phyloP scores from a whole-genome alignment of 2,888 invertebrate genomes.

The Luffia ferchaultella region DNA sequence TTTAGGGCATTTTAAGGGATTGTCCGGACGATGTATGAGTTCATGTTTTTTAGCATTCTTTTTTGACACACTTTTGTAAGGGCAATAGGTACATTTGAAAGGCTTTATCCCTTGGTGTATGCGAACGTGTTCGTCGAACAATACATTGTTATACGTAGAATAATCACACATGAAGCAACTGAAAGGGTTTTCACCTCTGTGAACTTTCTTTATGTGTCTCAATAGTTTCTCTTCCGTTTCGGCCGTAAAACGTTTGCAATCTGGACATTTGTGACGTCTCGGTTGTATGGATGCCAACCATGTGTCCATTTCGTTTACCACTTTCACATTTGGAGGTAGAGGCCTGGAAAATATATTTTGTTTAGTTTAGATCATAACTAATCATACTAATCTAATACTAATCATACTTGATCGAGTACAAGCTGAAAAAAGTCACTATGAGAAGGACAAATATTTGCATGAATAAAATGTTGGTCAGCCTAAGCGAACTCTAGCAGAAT shows the following conservation, averaged over 20 bases:
- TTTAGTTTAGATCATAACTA: too few relatives aligned
- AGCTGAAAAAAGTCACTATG: too few relatives aligned
- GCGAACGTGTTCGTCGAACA: constrained; percentile 42
- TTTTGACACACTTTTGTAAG: constrained; percentile 39
- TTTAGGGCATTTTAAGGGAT: constrained; percentile 21
- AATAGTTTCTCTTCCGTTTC: constrained; percentile 32
- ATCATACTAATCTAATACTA: too few relatives aligned
- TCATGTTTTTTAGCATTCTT: constrained; percentile 48
- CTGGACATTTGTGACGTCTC: constrained; percentile 17
- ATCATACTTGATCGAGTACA: too few relatives aligned
- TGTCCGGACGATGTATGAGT: constrained; percentile 32
- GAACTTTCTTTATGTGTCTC: constrained; percentile 32
- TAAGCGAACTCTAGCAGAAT: too few relatives aligned
- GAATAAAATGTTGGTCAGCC: too few relatives aligned
- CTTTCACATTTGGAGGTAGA: too few relatives aligned
- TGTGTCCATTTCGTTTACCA: too few relatives aligned
- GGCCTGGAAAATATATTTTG: too few relatives aligned
- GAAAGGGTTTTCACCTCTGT: constrained; percentile 38
- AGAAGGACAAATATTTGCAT: too few relatives aligned
- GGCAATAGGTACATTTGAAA: constrained; percentile 37
- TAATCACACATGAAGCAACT: constrained; percentile 50
- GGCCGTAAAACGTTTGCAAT: constrained; percentile 27
- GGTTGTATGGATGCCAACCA: too few relatives aligned
- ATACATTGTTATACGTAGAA: constrained; percentile 35
- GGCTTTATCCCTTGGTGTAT: constrained; percentile 50